phyloP scores from a whole-genome alignment of 2,797 vertebrate genomes.

The Epinephelus malabaricus region DNA sequence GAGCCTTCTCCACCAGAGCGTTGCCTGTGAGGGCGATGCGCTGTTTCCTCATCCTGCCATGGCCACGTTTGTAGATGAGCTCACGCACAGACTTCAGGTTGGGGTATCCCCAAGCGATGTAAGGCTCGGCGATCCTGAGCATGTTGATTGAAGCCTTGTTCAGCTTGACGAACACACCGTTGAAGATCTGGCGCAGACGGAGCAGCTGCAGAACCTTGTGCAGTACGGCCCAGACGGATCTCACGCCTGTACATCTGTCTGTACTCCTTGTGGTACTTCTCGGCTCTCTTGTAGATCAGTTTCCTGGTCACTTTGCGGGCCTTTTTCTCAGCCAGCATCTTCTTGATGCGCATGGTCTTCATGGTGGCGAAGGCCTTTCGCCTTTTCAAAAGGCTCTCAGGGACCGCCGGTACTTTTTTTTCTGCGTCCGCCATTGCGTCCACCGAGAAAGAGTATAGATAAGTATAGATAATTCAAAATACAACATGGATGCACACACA shows the following conservation, averaged over 20 bases:
- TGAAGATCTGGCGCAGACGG: slow-evolving; percentile 98
- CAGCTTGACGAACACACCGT: slow-evolving; percentile 96
- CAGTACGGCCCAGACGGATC: slow-evolving; percentile 92
- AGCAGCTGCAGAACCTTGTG: slow-evolving; percentile 98
- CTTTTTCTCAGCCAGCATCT: slow-evolving; percentile 68
- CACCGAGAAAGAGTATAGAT: no score
- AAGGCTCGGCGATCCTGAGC: slow-evolving; percentile 97
- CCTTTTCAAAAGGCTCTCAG: no score
- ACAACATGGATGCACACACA: not conserved
- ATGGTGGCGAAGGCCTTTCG: no score
- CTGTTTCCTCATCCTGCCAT: slow-evolving; percentile 95
- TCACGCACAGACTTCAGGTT: slow-evolving; percentile 98
- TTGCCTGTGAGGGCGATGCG: slow-evolving; percentile 96
- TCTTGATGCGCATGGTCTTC: no score
- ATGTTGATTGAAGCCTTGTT: slow-evolving; percentile 99
- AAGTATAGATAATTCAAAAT: not conserved
- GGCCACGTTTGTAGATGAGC: slow-evolving; percentile 97
- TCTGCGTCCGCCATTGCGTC: no score
- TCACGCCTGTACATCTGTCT: slow-evolving; percentile 94
- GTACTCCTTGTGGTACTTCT: slow-evolving; percentile 96
- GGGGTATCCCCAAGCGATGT: slow-evolving; percentile 98
- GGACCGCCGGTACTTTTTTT: no score
- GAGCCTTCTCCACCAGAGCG: slow-evolving; percentile 89
- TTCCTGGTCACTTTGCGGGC: slow-evolving; percentile 90
- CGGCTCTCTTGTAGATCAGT: slow-evolving; percentile 94